Conservation (phyloP, 2,113 vertebrate genomes). For the Channa argus region DNA sequence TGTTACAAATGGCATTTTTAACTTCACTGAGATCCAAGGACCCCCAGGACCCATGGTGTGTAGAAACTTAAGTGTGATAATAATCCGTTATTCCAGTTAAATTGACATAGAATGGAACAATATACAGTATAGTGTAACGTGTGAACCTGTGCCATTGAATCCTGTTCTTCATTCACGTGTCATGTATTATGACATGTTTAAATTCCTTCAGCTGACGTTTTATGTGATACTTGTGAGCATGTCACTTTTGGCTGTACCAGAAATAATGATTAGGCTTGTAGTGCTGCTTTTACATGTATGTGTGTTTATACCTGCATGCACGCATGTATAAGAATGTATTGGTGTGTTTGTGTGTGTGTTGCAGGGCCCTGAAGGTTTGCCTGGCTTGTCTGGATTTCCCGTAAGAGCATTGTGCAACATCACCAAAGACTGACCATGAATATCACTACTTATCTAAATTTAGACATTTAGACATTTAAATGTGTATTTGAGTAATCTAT, state of each 20-base stretch:
- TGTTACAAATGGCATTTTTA: slow-evolving; percentile 81
- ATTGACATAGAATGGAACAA: too few relatives aligned
- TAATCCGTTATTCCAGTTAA: too few relatives aligned
- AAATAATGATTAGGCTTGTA: neutral
- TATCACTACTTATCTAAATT: too few relatives aligned
- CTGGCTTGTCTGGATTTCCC: slow-evolving; percentile 91
- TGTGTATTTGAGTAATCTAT: neutral
- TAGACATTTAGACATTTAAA: neutral
- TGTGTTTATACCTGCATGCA: neutral
- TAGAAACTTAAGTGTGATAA: slow-evolving; percentile 29
- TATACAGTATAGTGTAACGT: too few relatives aligned
- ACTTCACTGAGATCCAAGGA: slow-evolving; percentile 85
- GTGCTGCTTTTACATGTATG: slow-evolving; percentile 17
- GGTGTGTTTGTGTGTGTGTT: slow-evolving; percentile 69
- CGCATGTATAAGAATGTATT: slow-evolving; percentile 34
- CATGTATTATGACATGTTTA: too few relatives aligned
- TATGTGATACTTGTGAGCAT: neutral
- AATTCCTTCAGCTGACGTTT: too few relatives aligned
- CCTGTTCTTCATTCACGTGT: too few relatives aligned
- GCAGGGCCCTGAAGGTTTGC: slow-evolving; percentile 89
- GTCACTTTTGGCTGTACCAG: neutral
- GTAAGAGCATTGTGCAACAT: slow-evolving; percentile 81
- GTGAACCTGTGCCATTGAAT: too few relatives aligned
- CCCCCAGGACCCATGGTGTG: slow-evolving; percentile 85
- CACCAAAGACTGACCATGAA: neutral